phyloP scores from a whole-genome alignment of 2,113 vertebrate species.

The Penelope pileata region DNA sequence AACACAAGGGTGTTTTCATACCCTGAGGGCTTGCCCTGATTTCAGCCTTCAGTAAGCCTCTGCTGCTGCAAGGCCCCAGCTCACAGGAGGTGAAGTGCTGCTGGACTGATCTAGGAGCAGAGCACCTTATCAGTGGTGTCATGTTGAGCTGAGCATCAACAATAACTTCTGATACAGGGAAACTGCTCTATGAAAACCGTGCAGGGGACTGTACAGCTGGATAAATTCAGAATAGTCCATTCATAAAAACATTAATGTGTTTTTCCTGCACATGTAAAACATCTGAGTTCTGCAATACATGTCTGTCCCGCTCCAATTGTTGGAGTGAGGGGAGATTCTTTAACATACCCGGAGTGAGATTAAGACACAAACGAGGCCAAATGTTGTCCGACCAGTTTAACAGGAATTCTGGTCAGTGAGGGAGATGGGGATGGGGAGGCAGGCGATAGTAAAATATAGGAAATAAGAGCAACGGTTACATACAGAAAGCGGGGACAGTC shows the following conservation, averaged over 20 bases:
- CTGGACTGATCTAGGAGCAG: background rate
- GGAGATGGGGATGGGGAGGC: too few species aligned
- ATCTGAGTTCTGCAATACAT: background rate
- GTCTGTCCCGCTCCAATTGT: too few species aligned
- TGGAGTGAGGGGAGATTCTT: too few species aligned
- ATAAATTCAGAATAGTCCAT: background rate
- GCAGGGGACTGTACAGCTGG: background rate
- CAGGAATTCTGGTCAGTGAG: too few species aligned
- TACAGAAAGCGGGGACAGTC: too few species aligned
- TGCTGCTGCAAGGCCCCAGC: fast-evolving
- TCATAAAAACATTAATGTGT: background rate
- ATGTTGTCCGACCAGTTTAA: too few species aligned
- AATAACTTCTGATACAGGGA: background rate
- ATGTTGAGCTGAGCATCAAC: background rate
- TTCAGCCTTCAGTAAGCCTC: background rate
- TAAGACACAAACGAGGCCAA: too few species aligned
- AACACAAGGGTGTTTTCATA: background rate
- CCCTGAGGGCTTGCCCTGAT: background rate
- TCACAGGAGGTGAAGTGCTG: background rate
- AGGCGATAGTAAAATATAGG: too few species aligned
- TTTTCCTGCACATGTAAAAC: background rate
- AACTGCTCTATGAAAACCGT: background rate
- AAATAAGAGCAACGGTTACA: too few species aligned
- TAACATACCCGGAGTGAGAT: too few species aligned
- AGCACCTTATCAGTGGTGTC: background rate